Percentiles rank a stretch among this genome's conserved stretches.
phyloP scores from a whole-genome alignment of 2,888 invertebrate species.

The Leptopilina drosophilae region DNA sequence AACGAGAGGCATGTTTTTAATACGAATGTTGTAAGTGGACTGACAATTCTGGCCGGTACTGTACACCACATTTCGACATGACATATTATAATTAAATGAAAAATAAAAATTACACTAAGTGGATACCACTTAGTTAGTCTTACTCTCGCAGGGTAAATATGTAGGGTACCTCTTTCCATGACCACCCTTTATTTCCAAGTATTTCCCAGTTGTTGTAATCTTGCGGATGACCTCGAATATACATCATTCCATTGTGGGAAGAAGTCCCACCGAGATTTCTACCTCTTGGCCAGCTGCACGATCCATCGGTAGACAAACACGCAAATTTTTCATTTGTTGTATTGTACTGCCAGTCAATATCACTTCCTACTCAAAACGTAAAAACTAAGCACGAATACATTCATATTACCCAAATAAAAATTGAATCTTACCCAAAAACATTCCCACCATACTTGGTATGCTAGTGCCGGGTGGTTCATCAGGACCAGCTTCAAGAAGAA shows the following conservation, averaged over 20 bases:
- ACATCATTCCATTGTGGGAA: constrained; percentile 90
- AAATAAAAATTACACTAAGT: too few relatives aligned
- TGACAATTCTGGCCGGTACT: too few relatives aligned
- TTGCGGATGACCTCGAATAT: constrained; percentile 85
- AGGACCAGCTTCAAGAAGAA: constrained; percentile 85
- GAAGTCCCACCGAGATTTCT: constrained; percentile 86
- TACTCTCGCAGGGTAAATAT: too few relatives aligned
- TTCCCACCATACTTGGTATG: constrained; percentile 84
- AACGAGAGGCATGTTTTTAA: too few relatives aligned
- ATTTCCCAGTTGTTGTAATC: constrained; percentile 88
- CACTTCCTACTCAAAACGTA: constrained; percentile 69
- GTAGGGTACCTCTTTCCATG: constrained; percentile 86
- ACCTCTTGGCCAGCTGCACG: constrained; percentile 84
- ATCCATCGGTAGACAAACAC: constrained; percentile 77
- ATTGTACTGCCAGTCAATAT: constrained; percentile 84
- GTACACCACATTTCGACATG: too few relatives aligned
- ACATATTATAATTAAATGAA: too few relatives aligned
- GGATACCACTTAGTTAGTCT: too few relatives aligned
- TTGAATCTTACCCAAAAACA: constrained; percentile 79
- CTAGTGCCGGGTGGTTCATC: constrained; percentile 83
- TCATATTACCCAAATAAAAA: neutral
- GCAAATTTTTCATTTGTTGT: constrained; percentile 83
- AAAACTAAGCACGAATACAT: neutral
- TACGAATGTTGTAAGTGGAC: too few relatives aligned
- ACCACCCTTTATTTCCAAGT: constrained; percentile 87